Evolutionary conservation across 2,797 vertebrate species (phyloP).

Genomic region (Fistularia commersonii): DNA sequence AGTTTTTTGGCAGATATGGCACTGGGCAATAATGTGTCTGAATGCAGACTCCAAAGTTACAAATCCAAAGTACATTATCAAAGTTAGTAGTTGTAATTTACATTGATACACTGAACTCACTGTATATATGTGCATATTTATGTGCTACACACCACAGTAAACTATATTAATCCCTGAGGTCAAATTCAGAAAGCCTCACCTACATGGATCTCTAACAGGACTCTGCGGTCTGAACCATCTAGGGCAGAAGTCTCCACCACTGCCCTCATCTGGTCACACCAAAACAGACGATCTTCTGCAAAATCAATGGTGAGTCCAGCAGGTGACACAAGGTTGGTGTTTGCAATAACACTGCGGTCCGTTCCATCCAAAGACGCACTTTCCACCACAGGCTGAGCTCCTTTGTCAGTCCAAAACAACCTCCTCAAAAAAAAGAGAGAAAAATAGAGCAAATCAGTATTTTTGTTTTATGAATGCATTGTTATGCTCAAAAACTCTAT

Average conservation of each 20-base stretch:
- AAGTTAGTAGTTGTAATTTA: too few relatives aligned
- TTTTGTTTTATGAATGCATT: background rate
- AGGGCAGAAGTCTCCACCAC: constrained; percentile 81
- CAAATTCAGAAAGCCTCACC: constrained; percentile 80
- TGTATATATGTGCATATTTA: constrained; percentile 15
- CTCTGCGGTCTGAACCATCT: constrained; percentile 84
- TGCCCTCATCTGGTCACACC: constrained; percentile 83
- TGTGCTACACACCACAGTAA: constrained; percentile 39
- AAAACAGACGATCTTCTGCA: constrained; percentile 81
- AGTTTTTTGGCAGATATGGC: too few relatives aligned
- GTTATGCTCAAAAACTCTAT: background rate
- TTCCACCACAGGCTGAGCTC: constrained; percentile 78
- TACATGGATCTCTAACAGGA: constrained; percentile 89
- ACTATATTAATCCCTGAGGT: background rate
- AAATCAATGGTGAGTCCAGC: constrained; percentile 88
- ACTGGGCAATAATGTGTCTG: too few relatives aligned
- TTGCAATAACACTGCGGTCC: constrained; percentile 70
- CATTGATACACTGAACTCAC: too few relatives aligned
- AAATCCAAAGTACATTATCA: too few relatives aligned
- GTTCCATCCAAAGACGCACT: constrained; percentile 81
- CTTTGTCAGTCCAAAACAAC: constrained; percentile 91
- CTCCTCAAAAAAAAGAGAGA: constrained; percentile 75
- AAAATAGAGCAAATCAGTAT: too few relatives aligned
- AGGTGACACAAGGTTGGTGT: constrained; percentile 77
- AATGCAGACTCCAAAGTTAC: too few relatives aligned